phyloP scores from a whole-genome alignment of 2,797 vertebrate genomes.

The Myripristis jacobus region DNA sequence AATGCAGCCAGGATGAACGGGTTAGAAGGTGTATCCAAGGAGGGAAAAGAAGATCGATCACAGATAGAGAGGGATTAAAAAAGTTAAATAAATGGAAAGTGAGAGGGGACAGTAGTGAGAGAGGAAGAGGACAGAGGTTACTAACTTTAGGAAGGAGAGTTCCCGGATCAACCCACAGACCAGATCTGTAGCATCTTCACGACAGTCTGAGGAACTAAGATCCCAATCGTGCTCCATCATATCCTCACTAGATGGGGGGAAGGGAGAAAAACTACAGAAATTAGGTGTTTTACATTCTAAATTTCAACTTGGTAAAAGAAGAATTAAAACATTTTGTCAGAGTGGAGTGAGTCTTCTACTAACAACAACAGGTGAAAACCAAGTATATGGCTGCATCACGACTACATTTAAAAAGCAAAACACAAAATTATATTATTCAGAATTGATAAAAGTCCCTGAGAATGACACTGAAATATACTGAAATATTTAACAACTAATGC shows the following conservation, averaged over 20 bases:
- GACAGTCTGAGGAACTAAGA: conserved; percentile 19
- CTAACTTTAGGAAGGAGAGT: conserved; percentile 91
- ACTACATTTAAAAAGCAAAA: too few relatives aligned
- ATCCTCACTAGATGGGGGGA: conserved; percentile 52
- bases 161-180: conserved; percentile 87
- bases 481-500: too few relatives aligned
- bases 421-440: too few relatives aligned
- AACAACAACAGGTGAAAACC: too few relatives aligned
- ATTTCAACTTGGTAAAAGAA: background rate
- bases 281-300: background rate
- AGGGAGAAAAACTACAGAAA: background rate
- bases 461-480: too few relatives aligned
- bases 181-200: conserved; percentile 84
- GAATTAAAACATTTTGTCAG: background rate
- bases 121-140: background rate
- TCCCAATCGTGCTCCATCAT: conserved; percentile 13
- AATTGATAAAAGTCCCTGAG: too few relatives aligned
- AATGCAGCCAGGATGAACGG: too few relatives aligned
- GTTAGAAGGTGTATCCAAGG: background rate
- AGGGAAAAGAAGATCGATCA: background rate
- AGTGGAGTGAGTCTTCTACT: too few relatives aligned
- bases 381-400: too few relatives aligned
- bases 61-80: background rate
- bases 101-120: too few relatives aligned
- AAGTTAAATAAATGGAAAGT: background rate